Conservation (phyloP, 2,797 vertebrate genomes). For the Anableps anableps region DNA sequence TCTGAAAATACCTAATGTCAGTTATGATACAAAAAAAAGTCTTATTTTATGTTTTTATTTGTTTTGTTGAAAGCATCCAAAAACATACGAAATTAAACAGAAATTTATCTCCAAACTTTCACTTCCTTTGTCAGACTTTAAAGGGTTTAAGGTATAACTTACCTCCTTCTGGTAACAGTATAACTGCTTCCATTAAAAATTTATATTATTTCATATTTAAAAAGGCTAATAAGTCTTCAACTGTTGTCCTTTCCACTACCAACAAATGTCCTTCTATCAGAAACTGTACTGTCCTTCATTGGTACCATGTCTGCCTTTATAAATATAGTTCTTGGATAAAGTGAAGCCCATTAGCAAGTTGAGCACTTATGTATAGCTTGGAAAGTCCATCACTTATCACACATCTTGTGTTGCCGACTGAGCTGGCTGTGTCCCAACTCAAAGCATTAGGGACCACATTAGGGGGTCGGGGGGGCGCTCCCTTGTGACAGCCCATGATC, state of each 20-base stretch:
- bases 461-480: slow-evolving; percentile 36
- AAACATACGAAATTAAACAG: not conserved
- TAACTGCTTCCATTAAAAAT: slow-evolving; percentile 4
- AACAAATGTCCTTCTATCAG: slow-evolving; percentile 50
- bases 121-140: not conserved
- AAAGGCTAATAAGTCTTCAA: slow-evolving; percentile 16
- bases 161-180: slow-evolving; percentile 19
- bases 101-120: not conserved
- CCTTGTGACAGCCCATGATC: slow-evolving; percentile 54
- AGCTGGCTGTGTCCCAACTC: slow-evolving; percentile 68
- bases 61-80: not conserved
- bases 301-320: slow-evolving; percentile 73
- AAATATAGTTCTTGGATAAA: slow-evolving; percentile 84
- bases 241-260: slow-evolving; percentile 48
- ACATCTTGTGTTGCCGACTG: slow-evolving; percentile 78
- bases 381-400: slow-evolving; percentile 82
- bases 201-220: slow-evolving; percentile 26
- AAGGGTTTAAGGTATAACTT: slow-evolving; percentile 8
- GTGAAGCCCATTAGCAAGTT: slow-evolving; percentile 82
- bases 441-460: slow-evolving; percentile 70
- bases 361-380: slow-evolving; percentile 74
- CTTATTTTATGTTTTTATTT: not conserved
- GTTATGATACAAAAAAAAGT: not conserved
- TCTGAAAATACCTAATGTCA: not conserved
- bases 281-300: slow-evolving; percentile 75